Evolutionary conservation across 2,797 vertebrate genomes (phyloP), one percentile per base, ranked within the genome.

Genomic region (Mormyrus proboscirostris): DNA sequence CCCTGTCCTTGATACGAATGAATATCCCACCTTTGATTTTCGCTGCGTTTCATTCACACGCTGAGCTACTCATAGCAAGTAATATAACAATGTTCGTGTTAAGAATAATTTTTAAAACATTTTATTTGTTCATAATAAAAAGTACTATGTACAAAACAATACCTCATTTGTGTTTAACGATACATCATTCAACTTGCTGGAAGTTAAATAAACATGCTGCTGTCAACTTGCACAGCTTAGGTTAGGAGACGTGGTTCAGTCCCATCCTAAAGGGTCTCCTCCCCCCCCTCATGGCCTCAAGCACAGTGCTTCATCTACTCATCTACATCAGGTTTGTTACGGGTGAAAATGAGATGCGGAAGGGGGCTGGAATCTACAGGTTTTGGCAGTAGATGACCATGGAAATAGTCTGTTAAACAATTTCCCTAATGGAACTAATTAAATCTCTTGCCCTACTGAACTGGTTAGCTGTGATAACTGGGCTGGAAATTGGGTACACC

Each of bases 41-140:
- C 73, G 19, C 19, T 73, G n/a, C 47, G 12, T 41, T 55, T 88
- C 29, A 86, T 50, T 9, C 83, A 86, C 53, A 57, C 29, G 19
- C 25, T 57, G 29, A 38, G 8, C 10, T 88, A 92, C 90, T 92
- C 92, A 92, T 91, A 87, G 93, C 73, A 89, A 90, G 85, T 33
- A 92, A 94, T 94, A 93, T 94, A 94, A 93, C 50, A 83, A 88
- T 59, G 50, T 73, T 51, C 88, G n/a, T 29, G 14, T 44, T n/a
- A 12, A 57, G 62, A 88, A 16, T 90, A 22, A 91, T 91, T 92
- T 92, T 44, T 89, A 88, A 92, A 92, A 89, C 84, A 88, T 93
- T 95, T 96, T 96, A 96, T 96, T 96, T 93, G 90, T 95, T 91
- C 92, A 90, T 94, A 94, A 95, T 95, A 95, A 96, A 93, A 96